Percentiles rank a stretch among this genome's conserved stretches.
Evolutionary conservation across 2,888 invertebrate species (phyloP).

Genomic region (Spodoptera littoralis): DNA sequence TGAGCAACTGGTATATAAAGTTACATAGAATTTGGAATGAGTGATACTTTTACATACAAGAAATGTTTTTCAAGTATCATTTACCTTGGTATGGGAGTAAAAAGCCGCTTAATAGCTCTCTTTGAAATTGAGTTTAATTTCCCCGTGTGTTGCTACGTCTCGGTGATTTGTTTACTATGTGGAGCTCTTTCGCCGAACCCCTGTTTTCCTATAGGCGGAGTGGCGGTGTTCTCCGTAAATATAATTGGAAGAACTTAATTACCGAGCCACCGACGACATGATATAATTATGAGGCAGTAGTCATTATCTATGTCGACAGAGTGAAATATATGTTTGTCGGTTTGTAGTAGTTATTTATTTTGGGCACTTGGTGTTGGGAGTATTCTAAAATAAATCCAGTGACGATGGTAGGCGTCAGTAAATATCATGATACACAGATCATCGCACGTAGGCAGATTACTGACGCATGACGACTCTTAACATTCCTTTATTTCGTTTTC

Average conservation of each 20-base stretch:
- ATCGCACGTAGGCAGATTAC: neutral
- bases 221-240: conserved; percentile 23
- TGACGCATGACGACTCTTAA: conserved; percentile 4
- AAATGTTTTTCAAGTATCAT: conserved; percentile 8
- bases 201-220: conserved; percentile 2
- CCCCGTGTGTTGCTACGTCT: conserved; percentile 6
- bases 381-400: conserved; percentile 10
- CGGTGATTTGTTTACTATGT: conserved; percentile 12
- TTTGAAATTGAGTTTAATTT: conserved; percentile 24
- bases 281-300: conserved; percentile 18
- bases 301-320: conserved; percentile 5
- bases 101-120: neutral
- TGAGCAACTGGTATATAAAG: conserved; percentile 29
- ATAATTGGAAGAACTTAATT: conserved; percentile 35
- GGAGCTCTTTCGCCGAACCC: neutral
- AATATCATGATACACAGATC: conserved; percentile 6
- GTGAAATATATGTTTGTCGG: neutral
- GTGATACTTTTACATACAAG: conserved; percentile 4
- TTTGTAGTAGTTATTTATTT: neutral
- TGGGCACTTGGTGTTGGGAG: neutral
- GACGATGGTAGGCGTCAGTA: conserved; percentile 9
- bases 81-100: neutral
- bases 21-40: neutral
- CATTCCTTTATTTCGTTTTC: conserved; percentile 19
- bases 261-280: conserved; percentile 16